Evolutionary conservation across 2,888 invertebrate species (phyloP).

Genomic region (Heliconius ismenius): DNA sequence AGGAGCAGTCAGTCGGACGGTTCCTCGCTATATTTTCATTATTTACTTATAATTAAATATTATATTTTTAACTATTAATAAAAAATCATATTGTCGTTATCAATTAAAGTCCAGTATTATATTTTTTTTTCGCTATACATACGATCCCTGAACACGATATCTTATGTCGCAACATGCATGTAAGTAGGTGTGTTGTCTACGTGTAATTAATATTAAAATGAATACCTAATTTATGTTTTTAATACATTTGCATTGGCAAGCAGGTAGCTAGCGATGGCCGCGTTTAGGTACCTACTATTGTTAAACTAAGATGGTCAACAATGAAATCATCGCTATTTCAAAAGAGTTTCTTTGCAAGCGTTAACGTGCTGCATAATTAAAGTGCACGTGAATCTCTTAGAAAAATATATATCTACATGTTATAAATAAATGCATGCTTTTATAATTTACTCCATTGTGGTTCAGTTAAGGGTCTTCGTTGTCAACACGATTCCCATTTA

Average conservation of each 20-base stretch:
- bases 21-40: neutral
- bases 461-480: neutral
- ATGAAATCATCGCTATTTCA: conserved; percentile 36
- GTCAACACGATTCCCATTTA: neutral
- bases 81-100: too few species aligned
- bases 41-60: neutral
- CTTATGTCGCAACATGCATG: neutral
- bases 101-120: neutral
- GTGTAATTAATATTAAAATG: conserved; percentile 27
- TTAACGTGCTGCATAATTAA: conserved; percentile 10
- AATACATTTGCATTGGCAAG: conserved; percentile 3
- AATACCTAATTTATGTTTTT: conserved; percentile 30
- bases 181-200: neutral
- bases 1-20: too few species aligned
- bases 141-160: neutral
- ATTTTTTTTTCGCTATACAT: neutral
- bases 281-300: conserved; percentile 1
- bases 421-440: neutral
- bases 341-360: neutral
- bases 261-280: conserved; percentile 1
- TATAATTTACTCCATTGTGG: neutral
- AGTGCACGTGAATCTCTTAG: neutral
- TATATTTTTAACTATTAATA: too few species aligned
- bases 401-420: neutral
- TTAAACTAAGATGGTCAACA: conserved; percentile 30